Evolutionary conservation across 2,888 invertebrate genomes (phyloP).

Genomic region (Polydrusus pterygomalis): DNA sequence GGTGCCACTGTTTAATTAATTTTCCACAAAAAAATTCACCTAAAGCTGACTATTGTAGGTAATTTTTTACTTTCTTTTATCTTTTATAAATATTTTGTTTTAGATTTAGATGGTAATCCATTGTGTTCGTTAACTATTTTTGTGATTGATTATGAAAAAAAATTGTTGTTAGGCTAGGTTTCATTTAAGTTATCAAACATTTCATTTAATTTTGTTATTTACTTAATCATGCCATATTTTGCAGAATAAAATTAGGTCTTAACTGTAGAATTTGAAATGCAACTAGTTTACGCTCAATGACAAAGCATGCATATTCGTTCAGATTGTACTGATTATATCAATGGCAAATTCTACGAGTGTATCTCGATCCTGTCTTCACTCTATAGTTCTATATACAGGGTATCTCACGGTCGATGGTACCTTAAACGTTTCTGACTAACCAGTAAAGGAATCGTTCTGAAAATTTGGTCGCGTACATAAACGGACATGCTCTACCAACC

Average conservation of each 20-base stretch:
- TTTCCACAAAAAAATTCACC: neutral
- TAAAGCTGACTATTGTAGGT: neutral
- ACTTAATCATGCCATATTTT: conserved; percentile 13
- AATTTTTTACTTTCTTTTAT: conserved; percentile 12
- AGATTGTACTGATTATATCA: too few relatives aligned
- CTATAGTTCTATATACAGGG: too few relatives aligned
- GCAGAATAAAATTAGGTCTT: too few relatives aligned
- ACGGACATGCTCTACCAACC: too few relatives aligned
- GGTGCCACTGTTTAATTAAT: neutral
- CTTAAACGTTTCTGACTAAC: too few relatives aligned
- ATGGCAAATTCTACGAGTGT: neutral
- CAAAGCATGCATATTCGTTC: too few relatives aligned
- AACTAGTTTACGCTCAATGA: too few relatives aligned
- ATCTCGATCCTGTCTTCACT: too few relatives aligned
- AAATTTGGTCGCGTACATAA: too few relatives aligned
- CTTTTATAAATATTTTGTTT: conserved; percentile 15
- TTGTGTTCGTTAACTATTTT: conserved; percentile 43
- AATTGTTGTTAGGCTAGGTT: conserved; percentile 39
- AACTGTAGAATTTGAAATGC: too few relatives aligned
- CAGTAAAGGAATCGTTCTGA: too few relatives aligned
- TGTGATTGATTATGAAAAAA: conserved; percentile 37
- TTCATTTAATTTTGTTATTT: conserved; percentile 5
- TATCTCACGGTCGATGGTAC: too few relatives aligned
- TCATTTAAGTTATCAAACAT: conserved; percentile 20
- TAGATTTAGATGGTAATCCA: conserved; percentile 27